A percentile compares a stretch with the other conserved stretches of the same genome.
Conservation (phyloP, 2,888 invertebrate species). For the Tinea pellionella region DNA sequence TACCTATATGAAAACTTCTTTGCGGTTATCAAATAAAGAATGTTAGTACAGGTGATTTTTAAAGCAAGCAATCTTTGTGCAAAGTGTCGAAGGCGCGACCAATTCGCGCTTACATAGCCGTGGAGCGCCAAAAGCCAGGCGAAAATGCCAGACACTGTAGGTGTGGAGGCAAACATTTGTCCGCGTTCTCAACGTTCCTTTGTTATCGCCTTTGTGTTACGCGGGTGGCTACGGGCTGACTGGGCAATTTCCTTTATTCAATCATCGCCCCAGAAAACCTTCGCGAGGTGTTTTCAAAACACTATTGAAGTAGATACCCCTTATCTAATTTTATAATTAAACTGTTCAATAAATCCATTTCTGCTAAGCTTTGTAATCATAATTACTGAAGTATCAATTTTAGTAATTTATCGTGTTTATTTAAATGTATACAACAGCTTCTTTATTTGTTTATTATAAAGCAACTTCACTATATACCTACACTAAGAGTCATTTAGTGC, state of each 20-base stretch:
- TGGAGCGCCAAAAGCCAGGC: slow-evolving; percentile 16
- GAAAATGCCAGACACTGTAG: slow-evolving; percentile 17
- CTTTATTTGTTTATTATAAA: too few relatives aligned
- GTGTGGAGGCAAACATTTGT: slow-evolving; percentile 26
- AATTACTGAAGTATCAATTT: too few relatives aligned
- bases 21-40: background rate
- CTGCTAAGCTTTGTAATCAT: background rate
- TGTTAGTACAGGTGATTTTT: background rate
- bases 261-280: slow-evolving; percentile 23
- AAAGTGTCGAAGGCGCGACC: slow-evolving; percentile 11
- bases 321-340: slow-evolving; percentile 1
- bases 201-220: slow-evolving; percentile 22
- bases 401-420: too few relatives aligned
- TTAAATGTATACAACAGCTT: too few relatives aligned
- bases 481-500: too few relatives aligned
- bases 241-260: slow-evolving; percentile 34
- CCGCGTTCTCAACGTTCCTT: slow-evolving; percentile 23
- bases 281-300: slow-evolving; percentile 16
- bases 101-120: slow-evolving; percentile 14
- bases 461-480: too few relatives aligned
- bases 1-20: too few relatives aligned
- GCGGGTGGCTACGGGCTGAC: slow-evolving; percentile 21
- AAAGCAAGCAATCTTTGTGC: slow-evolving; percentile 4
- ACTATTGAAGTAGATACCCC: background rate
- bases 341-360: background rate